Base-by-base conservation (phyloP, 2,888 invertebrate genomes). In the Stenoptilia bipunctidactyla region DNA sequence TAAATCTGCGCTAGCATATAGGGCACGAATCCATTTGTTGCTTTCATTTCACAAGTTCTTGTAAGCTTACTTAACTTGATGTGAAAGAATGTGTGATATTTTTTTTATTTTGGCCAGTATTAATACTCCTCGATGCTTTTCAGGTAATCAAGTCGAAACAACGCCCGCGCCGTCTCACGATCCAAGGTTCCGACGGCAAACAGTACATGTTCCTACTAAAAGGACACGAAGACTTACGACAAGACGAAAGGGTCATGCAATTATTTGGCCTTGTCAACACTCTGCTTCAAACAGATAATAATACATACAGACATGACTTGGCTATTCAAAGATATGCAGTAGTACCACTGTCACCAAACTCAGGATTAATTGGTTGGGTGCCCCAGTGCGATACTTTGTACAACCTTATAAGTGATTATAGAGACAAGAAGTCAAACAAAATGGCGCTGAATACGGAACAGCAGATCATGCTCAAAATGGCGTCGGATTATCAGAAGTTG, bases 241-340 rank as follows among this genome's bases (percentile, higher is more conserved):
- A 99, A 70, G 99, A 99, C 70, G 99, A 99, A 71, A 86, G 99
- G 34, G 98, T 98, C 1, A 98, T 98, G 98, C 99, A 99, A 72
- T 86, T 95, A 14, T 99, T 91, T 70, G 98, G 98, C 9, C 86
- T 99, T 40, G 97, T 98, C 40, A 99, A 99, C 75, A 97, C 97
- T 0, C 75, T 99, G 15, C 86, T 99, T 0, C 87, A 96, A 34
- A 93, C 95, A 50, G 97, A 98, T 77, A 93, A 96, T 0, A 97
- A 96, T 64, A 99, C 99, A 0, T 96, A 96, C 73, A 79, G 96
- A 33, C 87, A 95, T 50, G 97, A 98, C 70, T 77, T 95, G 1
- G 82, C 79, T 12, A 82, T 83, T 52, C 92, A 97, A 84, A 86
- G 99, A 36, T 99, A 98, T 66, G 97, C 98, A 0, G 98, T 99